Evolutionary conservation across 2,113 vertebrate species (phyloP), one percentile per base, ranked within the genome.

Genomic region (Notothenia rossii): DNA sequence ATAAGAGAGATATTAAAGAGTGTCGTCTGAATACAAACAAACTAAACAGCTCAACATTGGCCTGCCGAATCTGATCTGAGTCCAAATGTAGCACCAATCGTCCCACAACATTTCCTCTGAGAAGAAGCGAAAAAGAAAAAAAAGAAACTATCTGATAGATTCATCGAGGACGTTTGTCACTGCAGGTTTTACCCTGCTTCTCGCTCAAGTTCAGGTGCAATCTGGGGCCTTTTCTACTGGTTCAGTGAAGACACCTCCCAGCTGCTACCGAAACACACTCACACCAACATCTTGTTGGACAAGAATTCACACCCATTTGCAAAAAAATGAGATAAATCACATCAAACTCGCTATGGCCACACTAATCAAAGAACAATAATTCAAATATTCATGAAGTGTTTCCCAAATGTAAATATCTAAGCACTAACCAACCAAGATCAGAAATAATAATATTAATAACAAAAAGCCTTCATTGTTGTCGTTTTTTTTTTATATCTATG

Each of bases 381-480:
- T 96, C 95, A 95, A 94, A 98, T 96, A 97, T 95, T 93, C 95
- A 96, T 97, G 95, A 97, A 96, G 97, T 96, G 96, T 94, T 91
- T 96, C 95, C 96, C 95, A 87, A 97, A 96, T 95, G 94, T 94
- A 97, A 96, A 95, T 96, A 96, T 96, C 94, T 95, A 95, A 94
- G 96, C 96, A 95, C 95, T 97, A 97, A 78, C 96, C 96, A 98
- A 85, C 96, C 96, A 98, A 85, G 59, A 81, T 86, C 62, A 89
- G 95, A 97, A 97, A 92, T 84, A 88, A 90, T 79, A 87, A 67
- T 72, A 86, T 45, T 75, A 66, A 82, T 75, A 82, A 54, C 86
- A 79, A 97, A 97, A 97, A 96, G 95, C 96, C 97, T 97, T 98
- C 97, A 98, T 98, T 95, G 96, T 84, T 84, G 85, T 96, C 36